phyloP scores from a whole-genome alignment of 2,888 invertebrate genomes.

The Vanessa cardui region DNA sequence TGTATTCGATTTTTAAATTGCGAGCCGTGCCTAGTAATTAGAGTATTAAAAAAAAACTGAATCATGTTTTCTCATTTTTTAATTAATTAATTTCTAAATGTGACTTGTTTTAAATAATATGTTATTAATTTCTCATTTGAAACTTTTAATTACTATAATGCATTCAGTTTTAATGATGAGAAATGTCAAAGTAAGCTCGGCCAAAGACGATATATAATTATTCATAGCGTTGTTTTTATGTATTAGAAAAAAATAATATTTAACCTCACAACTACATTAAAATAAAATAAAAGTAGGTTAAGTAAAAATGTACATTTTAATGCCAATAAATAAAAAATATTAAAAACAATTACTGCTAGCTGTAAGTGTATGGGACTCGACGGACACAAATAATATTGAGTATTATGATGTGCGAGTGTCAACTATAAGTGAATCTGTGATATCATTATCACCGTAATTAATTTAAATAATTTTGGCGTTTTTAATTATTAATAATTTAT shows the following conservation, averaged over 20 bases:
- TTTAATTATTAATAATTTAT: slow-evolving; percentile 28
- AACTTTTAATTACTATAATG: background rate
- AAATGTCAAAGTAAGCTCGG: slow-evolving; percentile 25
- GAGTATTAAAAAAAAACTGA: no score
- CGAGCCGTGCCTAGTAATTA: no score
- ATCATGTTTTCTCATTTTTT: background rate
- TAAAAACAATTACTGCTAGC: slow-evolving; percentile 15
- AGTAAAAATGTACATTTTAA: slow-evolving; percentile 19
- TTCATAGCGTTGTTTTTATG: slow-evolving; percentile 9
- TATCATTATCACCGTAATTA: slow-evolving; percentile 42
- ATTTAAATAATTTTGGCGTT: slow-evolving; percentile 29
- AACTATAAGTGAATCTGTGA: slow-evolving; percentile 46
- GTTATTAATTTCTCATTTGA: background rate
- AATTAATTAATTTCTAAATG: background rate
- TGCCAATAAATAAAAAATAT: slow-evolving; percentile 27
- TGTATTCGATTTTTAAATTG: background rate
- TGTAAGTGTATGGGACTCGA: slow-evolving; percentile 27
- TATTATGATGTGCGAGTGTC: slow-evolving; percentile 30
- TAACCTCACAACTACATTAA: slow-evolving; percentile 18
- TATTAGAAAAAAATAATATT: slow-evolving; percentile 2
- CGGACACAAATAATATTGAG: slow-evolving; percentile 9
- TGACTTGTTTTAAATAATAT: background rate
- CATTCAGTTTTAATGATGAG: slow-evolving; percentile 12
- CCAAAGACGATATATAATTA: slow-evolving; percentile 24
- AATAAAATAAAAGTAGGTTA: slow-evolving; percentile 13